Base-by-base conservation (phyloP, 2,797 vertebrate species). In the Gymnodraco acuticeps region DNA sequence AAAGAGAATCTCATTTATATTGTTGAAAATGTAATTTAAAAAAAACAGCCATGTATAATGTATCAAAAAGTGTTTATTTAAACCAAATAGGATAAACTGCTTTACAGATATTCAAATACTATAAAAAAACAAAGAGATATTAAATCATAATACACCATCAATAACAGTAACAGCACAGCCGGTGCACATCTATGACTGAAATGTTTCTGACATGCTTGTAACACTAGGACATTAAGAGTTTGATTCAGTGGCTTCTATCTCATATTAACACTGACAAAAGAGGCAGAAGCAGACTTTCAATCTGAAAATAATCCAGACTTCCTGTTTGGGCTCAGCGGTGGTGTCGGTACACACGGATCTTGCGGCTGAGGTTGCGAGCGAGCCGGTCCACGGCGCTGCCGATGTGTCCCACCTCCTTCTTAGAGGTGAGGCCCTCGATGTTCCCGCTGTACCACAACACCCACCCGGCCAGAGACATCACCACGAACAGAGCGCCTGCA, bases 381-480 rank as follows among this genome's bases (percentile, higher is more conserved):
- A 97, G 81, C 0, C 95, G 93, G 83, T 97, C 96, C 23, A 97
- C 92, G 0, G 94, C 94, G 8, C 91, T 94, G 85, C 95, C 82
- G 79, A 96, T 94, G 85, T 95, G 93, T 13, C 93, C 95, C 73
- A 95, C 89, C 70, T 96, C 95, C 62, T 94, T 95, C 10, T 88
- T 92, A 10, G 94, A 81, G 5, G 92, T 90, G 77, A 95, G 91
- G 13, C 96, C 96, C 11, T 97, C 95, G 63, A 97, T 96, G 92
- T 98, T 97, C 9, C 97, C 96, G 5, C 95, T 97, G 93, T 98
- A 98, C 97, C 96, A 98, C 90, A 97, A 85, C 52, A 97, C 96
- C 97, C 96, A 98, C 1, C 96, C 96, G 0, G 93, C 93, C 67
- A 98, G 94, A 51, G 96, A 97, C 81, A 95, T 85, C 55, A 98